Evolutionary conservation across 2,113 vertebrate species (phyloP), one percentile per base, ranked within the genome.

Genomic region (Fukomys damarensis): DNA sequence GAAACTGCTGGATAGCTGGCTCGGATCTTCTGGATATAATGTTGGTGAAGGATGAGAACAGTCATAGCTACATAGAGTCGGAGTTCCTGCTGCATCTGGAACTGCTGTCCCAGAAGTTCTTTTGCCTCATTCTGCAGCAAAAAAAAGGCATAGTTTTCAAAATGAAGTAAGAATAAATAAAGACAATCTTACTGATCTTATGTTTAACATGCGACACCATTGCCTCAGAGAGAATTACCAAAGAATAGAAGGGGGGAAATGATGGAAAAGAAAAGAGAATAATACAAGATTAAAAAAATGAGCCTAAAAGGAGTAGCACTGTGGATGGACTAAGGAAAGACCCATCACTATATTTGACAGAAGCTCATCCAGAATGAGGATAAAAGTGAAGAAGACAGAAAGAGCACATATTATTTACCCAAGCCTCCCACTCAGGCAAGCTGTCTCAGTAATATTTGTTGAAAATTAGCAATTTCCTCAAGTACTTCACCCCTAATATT

Each of bases 111-210:
- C 98, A 98, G 93, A 98, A 99, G 49, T 99, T 99, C 76, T 97
- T 99, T 88, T 98, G 98, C 85, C 98, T 99, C 68, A 98, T 98
- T 0, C 93, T 99, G 95, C 98, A 98, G 98, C 98, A 99, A 99
- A 99, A 99, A 99, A 99, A 99, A 96, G 99, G 99, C 77, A 99
- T 99, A 94, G 81, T 95, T 5, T 98, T 98, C 0, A 97, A 97
- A 98, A 97, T 56, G 97, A 98, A 26, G 95, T 95, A 30, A 98
- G 96, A 96, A 94, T 98, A 92, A 98, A 98, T 97, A 99, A 99
- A 97, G 99, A 99, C 92, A 98, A 96, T n/a, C 99, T 99, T 35
- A 99, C 99, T 17, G 98, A 99, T 96, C 98, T 99, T 99, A 99
- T 96, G 98, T 99, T 63, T 99, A 99, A 35, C 99, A 99, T 96